These are phyloP conservation scores for Capitulum mitella DNA, from an alignment of 2,888 invertebrate genomes.

Conservation along the genomic window DNA sequence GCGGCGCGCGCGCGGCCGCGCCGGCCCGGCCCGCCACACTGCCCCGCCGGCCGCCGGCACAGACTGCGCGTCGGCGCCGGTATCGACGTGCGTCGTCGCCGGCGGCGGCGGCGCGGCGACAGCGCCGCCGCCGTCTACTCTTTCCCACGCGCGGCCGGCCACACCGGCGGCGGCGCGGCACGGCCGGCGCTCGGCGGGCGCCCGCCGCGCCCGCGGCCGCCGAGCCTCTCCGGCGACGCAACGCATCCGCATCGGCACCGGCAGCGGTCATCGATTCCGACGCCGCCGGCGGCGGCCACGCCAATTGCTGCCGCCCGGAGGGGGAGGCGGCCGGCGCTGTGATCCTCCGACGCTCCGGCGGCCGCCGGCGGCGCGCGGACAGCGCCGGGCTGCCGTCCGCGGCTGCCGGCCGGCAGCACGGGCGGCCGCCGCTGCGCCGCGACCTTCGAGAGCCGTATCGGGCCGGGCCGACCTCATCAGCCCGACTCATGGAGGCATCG, in stretches of 20 bases:
- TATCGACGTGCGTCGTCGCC: slow-evolving; percentile 6
- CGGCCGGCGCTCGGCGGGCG: not conserved
- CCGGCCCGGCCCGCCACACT: not conserved
- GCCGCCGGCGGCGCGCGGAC: too few relatives aligned
- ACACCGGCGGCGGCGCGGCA: not conserved
- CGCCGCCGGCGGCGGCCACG: too few relatives aligned
- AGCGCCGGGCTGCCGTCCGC: not conserved
- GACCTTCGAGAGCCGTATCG: too few relatives aligned
- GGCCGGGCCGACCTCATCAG: not conserved
- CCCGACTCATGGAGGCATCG: not conserved
- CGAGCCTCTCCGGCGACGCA: not conserved
- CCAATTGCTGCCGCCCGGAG: too few relatives aligned
- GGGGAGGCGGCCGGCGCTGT: too few relatives aligned
- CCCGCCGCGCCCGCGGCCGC: not conserved
- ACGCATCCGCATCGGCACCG: not conserved
- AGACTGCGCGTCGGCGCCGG: slow-evolving; percentile 5
- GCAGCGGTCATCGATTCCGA: not conserved
- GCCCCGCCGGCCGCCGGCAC: not conserved
- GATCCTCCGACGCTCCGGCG: not conserved
- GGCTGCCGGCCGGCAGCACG: not conserved
- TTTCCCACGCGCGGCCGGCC: not conserved
- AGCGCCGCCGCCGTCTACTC: not conserved
- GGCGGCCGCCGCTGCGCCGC: not conserved
- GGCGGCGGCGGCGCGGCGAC: not conserved
- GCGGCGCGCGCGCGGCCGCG: not conserved